Percentiles rank a stretch among this genome's conserved stretches.
Conservation (phyloP, 1,140 invertebrate genomes). For the Drosophila lacteicornis region DNA sequence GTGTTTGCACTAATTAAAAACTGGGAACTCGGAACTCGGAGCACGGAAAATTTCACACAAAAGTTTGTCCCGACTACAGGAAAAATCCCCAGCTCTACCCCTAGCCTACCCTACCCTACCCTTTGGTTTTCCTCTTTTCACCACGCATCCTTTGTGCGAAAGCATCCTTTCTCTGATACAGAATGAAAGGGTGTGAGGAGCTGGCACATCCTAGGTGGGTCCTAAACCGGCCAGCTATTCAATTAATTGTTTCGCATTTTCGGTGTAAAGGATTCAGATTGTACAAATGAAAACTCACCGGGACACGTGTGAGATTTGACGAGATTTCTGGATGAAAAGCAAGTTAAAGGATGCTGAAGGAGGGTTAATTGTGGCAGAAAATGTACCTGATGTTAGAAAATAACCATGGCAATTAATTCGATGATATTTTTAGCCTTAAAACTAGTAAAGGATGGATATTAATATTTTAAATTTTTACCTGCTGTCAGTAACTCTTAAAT, state of each 20-base stretch:
- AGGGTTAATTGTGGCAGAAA: too few species aligned
- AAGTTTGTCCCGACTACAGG: constrained; percentile 21
- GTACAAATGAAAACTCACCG: constrained; percentile 20
- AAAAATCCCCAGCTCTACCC: constrained; percentile 10
- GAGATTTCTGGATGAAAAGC: constrained; percentile 11
- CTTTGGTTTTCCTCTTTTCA: constrained; percentile 17
- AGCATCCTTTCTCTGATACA: constrained; percentile 37
- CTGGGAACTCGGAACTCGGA: constrained; percentile 1
- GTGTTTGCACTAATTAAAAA: constrained; percentile 81
- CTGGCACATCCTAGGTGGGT: constrained; percentile 33
- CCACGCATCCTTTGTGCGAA: constrained; percentile 33
- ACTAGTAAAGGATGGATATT: neutral
- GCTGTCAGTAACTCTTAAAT: constrained; percentile 51
- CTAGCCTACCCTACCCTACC: constrained; percentile 1
- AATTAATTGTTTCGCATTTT: constrained; percentile 72
- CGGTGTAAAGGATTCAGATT: constrained; percentile 40
- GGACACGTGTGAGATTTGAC: constrained; percentile 59
- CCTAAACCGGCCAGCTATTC: constrained; percentile 33
- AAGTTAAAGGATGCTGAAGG: too few species aligned
- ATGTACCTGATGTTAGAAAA: neutral
- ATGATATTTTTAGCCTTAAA: constrained; percentile 7
- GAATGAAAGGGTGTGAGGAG: constrained; percentile 67
- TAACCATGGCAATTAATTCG: neutral
- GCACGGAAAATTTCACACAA: constrained; percentile 35
- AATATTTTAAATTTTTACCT: constrained; percentile 21